These are phyloP conservation scores for Mirza zaza DNA, from an alignment of 2,113 vertebrate genomes.

Conservation along the genomic window DNA sequence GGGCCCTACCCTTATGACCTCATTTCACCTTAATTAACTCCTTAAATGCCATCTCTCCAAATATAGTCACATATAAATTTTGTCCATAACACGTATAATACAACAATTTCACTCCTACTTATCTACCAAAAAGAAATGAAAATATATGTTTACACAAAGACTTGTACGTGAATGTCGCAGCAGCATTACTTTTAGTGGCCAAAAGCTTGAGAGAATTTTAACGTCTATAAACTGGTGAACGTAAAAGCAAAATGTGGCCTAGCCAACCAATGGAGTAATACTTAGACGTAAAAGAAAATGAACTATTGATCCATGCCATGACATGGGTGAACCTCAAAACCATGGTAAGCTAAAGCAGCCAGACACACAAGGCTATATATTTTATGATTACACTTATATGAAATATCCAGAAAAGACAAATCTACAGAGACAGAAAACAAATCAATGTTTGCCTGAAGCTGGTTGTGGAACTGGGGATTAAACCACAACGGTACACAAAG, in stretches of 20 bases:
- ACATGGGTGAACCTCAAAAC: neutral
- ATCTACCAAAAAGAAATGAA: neutral
- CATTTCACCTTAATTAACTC: neutral
- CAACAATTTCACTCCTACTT: neutral
- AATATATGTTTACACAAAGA: neutral
- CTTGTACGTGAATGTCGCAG: neutral
- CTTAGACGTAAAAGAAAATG: neutral
- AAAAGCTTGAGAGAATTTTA: neutral
- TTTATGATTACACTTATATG: neutral
- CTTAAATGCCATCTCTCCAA: neutral
- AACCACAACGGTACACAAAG: neutral
- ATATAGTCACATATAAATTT: neutral
- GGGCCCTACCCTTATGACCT: neutral
- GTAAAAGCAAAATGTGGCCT: neutral
- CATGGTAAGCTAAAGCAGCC: neutral
- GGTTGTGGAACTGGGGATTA: neutral
- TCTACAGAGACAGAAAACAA: neutral
- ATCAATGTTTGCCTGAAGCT: neutral
- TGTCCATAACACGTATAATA: neutral
- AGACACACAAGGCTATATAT: neutral
- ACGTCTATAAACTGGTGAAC: neutral
- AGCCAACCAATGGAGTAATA: neutral
- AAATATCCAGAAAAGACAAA: slow-evolving; percentile 23
- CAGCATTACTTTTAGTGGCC: neutral
- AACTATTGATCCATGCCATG: neutral